Percentiles rank a stretch among this genome's conserved stretches.
These are phyloP conservation scores for Caerostris darwini DNA, from an alignment of 1,140 invertebrate genomes.

Conservation along the genomic window DNA sequence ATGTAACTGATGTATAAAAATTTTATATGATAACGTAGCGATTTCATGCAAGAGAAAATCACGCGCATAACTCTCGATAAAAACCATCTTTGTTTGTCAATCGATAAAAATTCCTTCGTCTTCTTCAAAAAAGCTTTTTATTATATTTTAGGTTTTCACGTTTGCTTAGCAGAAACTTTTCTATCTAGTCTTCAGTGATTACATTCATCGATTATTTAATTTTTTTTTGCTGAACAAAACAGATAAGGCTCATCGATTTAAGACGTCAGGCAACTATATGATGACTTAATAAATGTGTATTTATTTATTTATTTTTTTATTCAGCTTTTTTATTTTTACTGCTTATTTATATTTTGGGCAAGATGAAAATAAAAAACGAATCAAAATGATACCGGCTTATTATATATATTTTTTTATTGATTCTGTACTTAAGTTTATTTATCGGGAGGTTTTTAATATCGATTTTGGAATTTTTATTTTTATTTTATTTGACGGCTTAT, in stretches of 20 bases:
- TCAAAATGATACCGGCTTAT: background rate
- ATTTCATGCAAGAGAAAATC: conserved; percentile 58
- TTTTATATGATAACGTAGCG: conserved; percentile 27
- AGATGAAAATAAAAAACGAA: background rate
- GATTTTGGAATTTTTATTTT: background rate
- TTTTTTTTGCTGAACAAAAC: conserved; percentile 45
- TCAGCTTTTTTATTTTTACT: background rate
- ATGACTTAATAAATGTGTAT: conserved; percentile 72
- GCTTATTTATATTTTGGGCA: background rate
- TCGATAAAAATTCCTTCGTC: conserved; percentile 52
- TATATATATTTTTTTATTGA: background rate
- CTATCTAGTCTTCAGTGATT: conserved; percentile 59
- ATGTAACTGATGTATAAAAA: background rate
- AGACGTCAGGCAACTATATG: conserved; percentile 52
- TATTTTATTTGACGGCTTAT: background rate
- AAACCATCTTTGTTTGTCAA: conserved; percentile 64
- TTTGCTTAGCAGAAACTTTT: conserved; percentile 47
- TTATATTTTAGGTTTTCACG: conserved; percentile 35
- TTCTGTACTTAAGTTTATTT: conserved; percentile 17
- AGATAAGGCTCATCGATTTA: conserved; percentile 66
- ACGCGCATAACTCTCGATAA: conserved; percentile 47
- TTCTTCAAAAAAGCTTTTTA: conserved; percentile 29
- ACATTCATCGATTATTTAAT: conserved; percentile 53
- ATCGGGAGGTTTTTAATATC: background rate
- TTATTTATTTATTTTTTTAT: conserved; percentile 46